phyloP scores from a whole-genome alignment of 2,888 invertebrate genomes.

The Dorcus hopei region DNA sequence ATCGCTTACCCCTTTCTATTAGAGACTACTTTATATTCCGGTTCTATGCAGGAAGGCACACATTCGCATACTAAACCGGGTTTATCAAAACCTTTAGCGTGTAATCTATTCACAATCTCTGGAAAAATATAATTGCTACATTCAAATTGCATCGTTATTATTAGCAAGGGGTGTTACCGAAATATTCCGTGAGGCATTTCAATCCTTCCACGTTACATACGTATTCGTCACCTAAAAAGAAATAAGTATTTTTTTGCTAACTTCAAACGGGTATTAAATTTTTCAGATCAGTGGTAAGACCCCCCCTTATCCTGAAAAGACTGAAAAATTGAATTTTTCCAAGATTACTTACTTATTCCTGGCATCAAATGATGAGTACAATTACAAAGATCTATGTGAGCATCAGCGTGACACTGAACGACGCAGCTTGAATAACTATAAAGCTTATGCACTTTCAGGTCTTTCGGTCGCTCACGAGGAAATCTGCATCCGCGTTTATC shows the following conservation, averaged over 20 bases:
- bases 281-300: too few relatives aligned
- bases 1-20: slow-evolving; percentile 51
- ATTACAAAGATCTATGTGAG: slow-evolving; percentile 56
- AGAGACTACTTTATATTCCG: slow-evolving; percentile 55
- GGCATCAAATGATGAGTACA: slow-evolving; percentile 64
- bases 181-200: slow-evolving; percentile 53
- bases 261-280: too few relatives aligned
- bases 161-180: slow-evolving; percentile 37
- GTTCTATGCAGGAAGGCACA: slow-evolving; percentile 60
- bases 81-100: slow-evolving; percentile 47
- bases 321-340: too few relatives aligned
- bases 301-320: too few relatives aligned
- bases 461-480: slow-evolving; percentile 52
- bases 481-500: slow-evolving; percentile 57
- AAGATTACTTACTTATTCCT: slow-evolving; percentile 48
- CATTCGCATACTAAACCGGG: slow-evolving; percentile 55
- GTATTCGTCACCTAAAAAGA: slow-evolving; percentile 47
- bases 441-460: slow-evolving; percentile 48
- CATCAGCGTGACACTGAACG: slow-evolving; percentile 57
- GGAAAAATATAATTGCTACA: slow-evolving; percentile 8
- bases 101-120: slow-evolving; percentile 49
- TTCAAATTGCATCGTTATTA: background rate
- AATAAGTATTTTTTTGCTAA: background rate
- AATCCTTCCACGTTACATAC: slow-evolving; percentile 56
- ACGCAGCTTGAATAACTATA: slow-evolving; percentile 62